Percentiles rank a stretch among this genome's conserved stretches.
Evolutionary conservation across 92 coral and sea anemone species (phyloP).

Genomic region (Umimayanthus kanabou): DNA sequence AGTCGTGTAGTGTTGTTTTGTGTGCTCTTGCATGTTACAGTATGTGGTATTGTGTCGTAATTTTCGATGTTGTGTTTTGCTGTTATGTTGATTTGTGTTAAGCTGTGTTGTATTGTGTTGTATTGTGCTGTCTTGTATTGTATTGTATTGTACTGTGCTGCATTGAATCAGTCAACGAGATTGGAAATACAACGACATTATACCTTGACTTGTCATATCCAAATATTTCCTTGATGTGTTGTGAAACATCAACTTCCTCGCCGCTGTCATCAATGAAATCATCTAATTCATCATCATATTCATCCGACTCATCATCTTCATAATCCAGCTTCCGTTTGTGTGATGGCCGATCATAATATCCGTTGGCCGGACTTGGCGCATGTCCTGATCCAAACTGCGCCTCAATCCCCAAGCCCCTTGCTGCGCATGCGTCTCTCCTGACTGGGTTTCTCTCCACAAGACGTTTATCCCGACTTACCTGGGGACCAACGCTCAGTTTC

Average conservation of each 20-base stretch:
- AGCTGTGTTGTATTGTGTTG: too few relatives aligned
- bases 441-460: neutral
- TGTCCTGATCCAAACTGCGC: constrained; percentile 19
- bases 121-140: too few relatives aligned
- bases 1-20: too few relatives aligned
- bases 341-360: neutral
- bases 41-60: too few relatives aligned
- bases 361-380: neutral
- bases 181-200: neutral
- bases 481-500: neutral
- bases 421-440: neutral
- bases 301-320: constrained; percentile 30
- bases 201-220: constrained; percentile 93
- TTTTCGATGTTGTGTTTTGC: too few relatives aligned
- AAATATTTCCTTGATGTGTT: constrained; percentile 88
- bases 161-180: neutral
- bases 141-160: too few relatives aligned
- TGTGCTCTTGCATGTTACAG: too few relatives aligned
- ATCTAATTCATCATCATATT: constrained; percentile 68
- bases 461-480: neutral
- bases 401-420: constrained; percentile 15
- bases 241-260: constrained; percentile 73
- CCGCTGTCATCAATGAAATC: constrained; percentile 84
- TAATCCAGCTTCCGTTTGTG: constrained; percentile 13
- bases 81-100: too few relatives aligned